These are phyloP conservation scores for Andricus grossulariae DNA, from an alignment of 1,140 invertebrate species.

Conservation along the genomic window DNA sequence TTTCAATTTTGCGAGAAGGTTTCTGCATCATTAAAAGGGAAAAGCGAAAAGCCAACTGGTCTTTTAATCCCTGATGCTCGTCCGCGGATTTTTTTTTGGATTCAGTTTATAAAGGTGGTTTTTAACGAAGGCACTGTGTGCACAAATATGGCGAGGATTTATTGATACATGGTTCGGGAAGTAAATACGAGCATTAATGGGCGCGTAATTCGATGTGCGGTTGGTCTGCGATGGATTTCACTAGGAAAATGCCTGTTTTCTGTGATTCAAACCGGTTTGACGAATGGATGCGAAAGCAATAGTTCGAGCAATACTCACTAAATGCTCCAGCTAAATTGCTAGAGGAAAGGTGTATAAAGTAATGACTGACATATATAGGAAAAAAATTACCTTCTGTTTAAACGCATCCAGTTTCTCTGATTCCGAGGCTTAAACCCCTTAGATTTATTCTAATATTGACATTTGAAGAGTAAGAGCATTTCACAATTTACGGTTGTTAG, in stretches of 20 bases:
- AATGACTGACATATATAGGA: no score
- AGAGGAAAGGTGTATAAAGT: neutral
- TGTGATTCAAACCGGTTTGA: slow-evolving; percentile 7
- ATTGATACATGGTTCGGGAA: slow-evolving; percentile 6
- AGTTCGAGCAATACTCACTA: neutral
- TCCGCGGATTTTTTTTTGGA: neutral
- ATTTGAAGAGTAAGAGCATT: no score
- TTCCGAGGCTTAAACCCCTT: no score
- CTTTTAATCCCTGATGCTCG: neutral
- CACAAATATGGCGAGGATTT: slow-evolving; percentile 7
- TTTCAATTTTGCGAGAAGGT: neutral
- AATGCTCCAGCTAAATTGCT: neutral
- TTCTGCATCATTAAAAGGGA: neutral
- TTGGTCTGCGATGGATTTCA: slow-evolving; percentile 13
- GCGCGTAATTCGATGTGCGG: neutral
- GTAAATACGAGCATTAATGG: slow-evolving; percentile 14
- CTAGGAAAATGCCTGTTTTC: slow-evolving; percentile 9
- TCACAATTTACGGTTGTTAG: no score
- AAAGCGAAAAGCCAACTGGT: neutral
- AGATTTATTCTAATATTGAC: no score
- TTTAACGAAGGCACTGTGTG: slow-evolving; percentile 6
- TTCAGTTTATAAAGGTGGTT: neutral
- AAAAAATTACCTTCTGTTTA: no score
- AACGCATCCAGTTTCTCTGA: no score
- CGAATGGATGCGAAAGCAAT: slow-evolving; percentile 7